Evolutionary conservation across 30 jellyfish, hydroid and myxozoan species (phyloP).

Genomic region (Calvadosia cruxmelitensis): DNA sequence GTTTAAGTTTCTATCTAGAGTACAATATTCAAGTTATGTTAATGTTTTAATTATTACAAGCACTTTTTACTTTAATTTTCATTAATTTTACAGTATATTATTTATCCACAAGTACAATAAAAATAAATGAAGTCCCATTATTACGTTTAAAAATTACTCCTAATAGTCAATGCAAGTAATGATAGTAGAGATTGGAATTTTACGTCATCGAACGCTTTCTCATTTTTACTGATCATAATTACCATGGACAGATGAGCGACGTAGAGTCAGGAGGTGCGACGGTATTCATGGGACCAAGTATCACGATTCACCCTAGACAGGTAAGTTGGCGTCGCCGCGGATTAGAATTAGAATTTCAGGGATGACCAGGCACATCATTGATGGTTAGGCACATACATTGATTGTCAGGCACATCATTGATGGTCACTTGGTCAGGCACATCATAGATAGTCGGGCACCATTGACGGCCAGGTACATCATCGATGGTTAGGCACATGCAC

Average conservation of each 20-base stretch:
- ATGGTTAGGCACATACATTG: constrained; percentile 7
- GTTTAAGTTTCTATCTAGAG: too few relatives aligned
- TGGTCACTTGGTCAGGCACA: too few relatives aligned
- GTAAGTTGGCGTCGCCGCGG: too few relatives aligned
- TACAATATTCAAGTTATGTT: too few relatives aligned
- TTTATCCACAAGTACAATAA: too few relatives aligned
- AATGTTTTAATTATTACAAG: too few relatives aligned
- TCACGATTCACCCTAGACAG: constrained; percentile 48
- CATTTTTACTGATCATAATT: background rate
- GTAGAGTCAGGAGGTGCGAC: constrained; percentile 82
- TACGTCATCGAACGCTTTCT: background rate
- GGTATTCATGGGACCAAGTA: constrained; percentile 43
- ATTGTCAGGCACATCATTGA: background rate
- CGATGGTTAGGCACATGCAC: constrained; percentile 24
- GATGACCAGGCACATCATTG: constrained; percentile 43
- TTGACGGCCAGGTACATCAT: constrained; percentile 41
- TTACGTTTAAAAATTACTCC: background rate
- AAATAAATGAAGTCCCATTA: background rate
- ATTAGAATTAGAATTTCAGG: too few relatives aligned
- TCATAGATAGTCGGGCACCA: too few relatives aligned
- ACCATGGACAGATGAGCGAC: constrained; percentile 35
- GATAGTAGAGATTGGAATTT: background rate
- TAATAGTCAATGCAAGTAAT: background rate
- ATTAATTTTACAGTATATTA: too few relatives aligned
- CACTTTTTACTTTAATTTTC: too few relatives aligned